Base-by-base conservation (phyloP, 1,140 invertebrate species). In the Globodera rostochiensis region DNA sequence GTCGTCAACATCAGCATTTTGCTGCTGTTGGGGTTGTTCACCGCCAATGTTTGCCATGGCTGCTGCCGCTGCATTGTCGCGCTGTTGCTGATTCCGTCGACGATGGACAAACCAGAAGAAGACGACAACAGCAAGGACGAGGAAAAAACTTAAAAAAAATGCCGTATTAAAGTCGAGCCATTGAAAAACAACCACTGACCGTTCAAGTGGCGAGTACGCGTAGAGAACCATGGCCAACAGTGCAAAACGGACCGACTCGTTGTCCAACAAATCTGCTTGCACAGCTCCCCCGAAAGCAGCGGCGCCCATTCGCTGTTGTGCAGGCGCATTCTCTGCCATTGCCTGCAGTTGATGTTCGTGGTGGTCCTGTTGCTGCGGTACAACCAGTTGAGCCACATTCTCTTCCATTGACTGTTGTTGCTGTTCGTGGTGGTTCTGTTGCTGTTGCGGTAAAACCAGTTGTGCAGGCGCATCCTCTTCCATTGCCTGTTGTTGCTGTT, bases 211-310 rank as follows among this genome's bases (percentile, higher is more conserved):
- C 15, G 75, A 77, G 60, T 21, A 67, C 9, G 25, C 21, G 13
- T 66, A 77, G 25, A 77, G 50, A 67, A 60, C 8, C 75, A 77
- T 77, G 11, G 6, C 75, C 36, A 77, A 25, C 49, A 77, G 36
- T 8, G 47, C 47, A 77, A 77, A 67, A 67, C 49, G 19, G 60
- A 77, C 66, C 15, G 57, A 64, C 71, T 77, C 71, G 57, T 77
- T 49, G 57, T 77, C 76, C n/a, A 77, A 60, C 57, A 77, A 9
- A 19, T 77, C 76, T 11, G 76, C 53, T 4, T 73, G 73, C 25
- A 53, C 53, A 50, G 13, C 69, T 15, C 46, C 76, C 1, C 15
- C 71, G 0, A 1, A 11, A 11, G 57, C 47, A 73, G n/a, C 47
- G 69, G 76, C 49, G 19, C 19, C 76, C 64, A 67, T 77, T 9